These are phyloP conservation scores for Porites australiensis DNA, from an alignment of 64 coral and sea anemone species.

Conservation along the genomic window DNA sequence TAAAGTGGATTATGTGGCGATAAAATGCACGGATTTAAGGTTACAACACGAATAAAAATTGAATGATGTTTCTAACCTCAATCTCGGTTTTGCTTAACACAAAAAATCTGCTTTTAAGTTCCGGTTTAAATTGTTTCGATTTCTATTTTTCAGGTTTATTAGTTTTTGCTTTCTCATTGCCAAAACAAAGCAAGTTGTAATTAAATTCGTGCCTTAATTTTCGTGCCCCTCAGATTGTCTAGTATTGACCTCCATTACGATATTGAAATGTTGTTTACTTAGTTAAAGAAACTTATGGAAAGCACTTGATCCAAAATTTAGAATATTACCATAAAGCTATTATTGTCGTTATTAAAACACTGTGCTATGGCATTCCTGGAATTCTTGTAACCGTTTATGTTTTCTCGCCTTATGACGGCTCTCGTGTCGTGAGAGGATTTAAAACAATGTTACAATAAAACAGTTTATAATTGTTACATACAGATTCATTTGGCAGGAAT, in stretches of 20 bases:
- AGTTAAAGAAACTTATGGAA: background rate
- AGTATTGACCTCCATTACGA: background rate
- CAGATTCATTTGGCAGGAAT: too few species aligned
- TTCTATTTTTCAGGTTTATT: background rate
- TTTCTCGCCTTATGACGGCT: background rate
- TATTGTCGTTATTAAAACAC: background rate
- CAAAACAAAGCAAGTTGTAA: background rate
- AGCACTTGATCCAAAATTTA: background rate
- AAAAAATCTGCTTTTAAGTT: too few species aligned
- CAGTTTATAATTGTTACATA: too few species aligned
- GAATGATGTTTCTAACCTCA: background rate
- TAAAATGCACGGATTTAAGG: background rate
- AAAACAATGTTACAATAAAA: too few species aligned
- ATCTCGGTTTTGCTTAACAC: background rate
- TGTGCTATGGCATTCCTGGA: background rate
- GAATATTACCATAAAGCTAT: constrained; percentile 6
- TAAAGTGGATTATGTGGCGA: background rate
- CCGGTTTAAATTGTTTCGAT: too few species aligned
- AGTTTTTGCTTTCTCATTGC: too few species aligned
- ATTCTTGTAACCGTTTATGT: constrained; percentile 5
- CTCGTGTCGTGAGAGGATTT: too few species aligned
- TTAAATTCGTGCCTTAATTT: background rate
- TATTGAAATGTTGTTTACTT: background rate
- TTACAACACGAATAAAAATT: background rate
- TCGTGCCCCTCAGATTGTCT: background rate